Conservation (phyloP, 2,797 vertebrate genomes). For the Otus scops region DNA sequence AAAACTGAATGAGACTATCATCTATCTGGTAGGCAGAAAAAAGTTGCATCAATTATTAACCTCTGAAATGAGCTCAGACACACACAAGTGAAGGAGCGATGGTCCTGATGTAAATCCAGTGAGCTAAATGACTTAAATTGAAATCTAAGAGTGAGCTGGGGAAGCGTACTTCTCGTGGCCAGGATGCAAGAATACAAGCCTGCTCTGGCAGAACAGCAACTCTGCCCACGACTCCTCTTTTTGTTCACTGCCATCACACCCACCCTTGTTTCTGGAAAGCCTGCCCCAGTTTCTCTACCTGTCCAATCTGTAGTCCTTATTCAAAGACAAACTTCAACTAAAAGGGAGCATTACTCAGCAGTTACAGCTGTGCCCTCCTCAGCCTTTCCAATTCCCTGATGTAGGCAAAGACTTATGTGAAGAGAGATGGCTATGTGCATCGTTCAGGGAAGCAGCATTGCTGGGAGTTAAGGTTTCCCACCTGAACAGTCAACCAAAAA, state of each 20-base stretch:
- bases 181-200: background rate
- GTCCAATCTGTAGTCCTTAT: background rate
- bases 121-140: background rate
- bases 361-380: background rate
- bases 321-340: background rate
- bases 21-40: background rate
- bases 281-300: background rate
- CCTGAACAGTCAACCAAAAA: background rate
- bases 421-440: fast-evolving
- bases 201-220: background rate
- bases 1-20: background rate
- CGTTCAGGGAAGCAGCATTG: fast-evolving
- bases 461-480: background rate
- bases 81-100: background rate
- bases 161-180: fast-evolving
- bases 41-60: background rate
- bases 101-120: background rate
- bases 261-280: background rate
- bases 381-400: background rate
- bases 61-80: constrained; percentile 7
- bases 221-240: background rate
- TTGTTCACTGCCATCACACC: background rate
- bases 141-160: background rate
- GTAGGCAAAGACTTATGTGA: fast-evolving
- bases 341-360: constrained; percentile 4